Conservation (phyloP, 2,797 vertebrate genomes). For the Pelodytes ibericus region DNA sequence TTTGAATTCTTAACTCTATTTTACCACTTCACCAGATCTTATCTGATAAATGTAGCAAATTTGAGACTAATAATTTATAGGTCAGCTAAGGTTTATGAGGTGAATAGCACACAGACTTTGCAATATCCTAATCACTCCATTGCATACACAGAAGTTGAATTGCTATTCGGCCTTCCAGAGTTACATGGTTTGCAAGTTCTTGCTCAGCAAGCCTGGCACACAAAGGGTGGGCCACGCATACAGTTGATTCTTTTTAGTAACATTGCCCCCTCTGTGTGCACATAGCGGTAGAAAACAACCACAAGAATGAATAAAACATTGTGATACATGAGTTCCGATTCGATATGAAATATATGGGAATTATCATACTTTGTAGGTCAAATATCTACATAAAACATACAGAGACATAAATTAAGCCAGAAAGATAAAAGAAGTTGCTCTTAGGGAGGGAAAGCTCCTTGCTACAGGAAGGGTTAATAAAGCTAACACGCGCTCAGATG, state of each 20-base stretch:
- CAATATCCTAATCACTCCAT: too few relatives aligned
- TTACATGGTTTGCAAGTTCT: too few relatives aligned
- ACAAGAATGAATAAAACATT: background rate
- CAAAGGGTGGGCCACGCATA: too few relatives aligned
- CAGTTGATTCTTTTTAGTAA: too few relatives aligned
- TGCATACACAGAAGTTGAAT: too few relatives aligned
- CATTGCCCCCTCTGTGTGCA: background rate
- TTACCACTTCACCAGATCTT: too few relatives aligned
- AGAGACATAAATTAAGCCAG: background rate
- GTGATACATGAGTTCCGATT: background rate
- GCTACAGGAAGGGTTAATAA: slow-evolving; percentile 42
- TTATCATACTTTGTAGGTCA: background rate
- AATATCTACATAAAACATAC: background rate
- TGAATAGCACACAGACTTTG: background rate
- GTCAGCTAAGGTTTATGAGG: background rate
- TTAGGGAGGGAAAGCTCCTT: background rate
- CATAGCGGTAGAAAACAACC: background rate
- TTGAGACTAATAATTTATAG: too few relatives aligned
- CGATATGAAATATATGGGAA: background rate
- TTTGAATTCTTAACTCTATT: too few relatives aligned
- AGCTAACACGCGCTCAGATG: slow-evolving; percentile 36
- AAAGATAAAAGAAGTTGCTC: too few relatives aligned
- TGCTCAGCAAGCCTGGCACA: too few relatives aligned
- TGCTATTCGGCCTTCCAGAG: too few relatives aligned
- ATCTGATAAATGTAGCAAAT: too few relatives aligned